phyloP scores from a whole-genome alignment of 1,140 invertebrate genomes.

The Trichomalopsis sarcophagae region DNA sequence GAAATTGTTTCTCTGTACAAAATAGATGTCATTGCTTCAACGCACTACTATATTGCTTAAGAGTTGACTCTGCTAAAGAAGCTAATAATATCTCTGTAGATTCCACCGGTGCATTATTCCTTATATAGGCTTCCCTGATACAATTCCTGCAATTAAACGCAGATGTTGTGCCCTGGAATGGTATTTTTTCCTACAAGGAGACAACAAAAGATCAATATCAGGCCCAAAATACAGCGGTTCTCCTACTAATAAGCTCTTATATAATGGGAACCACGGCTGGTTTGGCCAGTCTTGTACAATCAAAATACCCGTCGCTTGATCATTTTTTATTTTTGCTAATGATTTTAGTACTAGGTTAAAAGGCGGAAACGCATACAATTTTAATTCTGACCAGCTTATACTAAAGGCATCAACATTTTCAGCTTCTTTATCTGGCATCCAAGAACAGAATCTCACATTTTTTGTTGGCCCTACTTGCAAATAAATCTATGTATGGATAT shows the following conservation, averaged over 20 bases:
- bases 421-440: slow-evolving; percentile 10
- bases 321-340: slow-evolving; percentile 16
- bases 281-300: background rate
- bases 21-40: slow-evolving; percentile 60
- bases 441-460: slow-evolving; percentile 32
- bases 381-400: slow-evolving; percentile 4
- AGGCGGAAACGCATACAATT: slow-evolving; percentile 34
- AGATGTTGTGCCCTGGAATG: slow-evolving; percentile 54
- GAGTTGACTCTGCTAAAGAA: slow-evolving; percentile 56
- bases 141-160: slow-evolving; percentile 55
- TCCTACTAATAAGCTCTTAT: background rate
- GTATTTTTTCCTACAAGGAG: slow-evolving; percentile 48
- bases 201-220: slow-evolving; percentile 46
- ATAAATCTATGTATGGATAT: slow-evolving; percentile 17
- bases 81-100: slow-evolving; percentile 55
- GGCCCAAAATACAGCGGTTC: slow-evolving; percentile 11
- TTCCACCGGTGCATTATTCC: slow-evolving; percentile 44
- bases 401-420: slow-evolving; percentile 1
- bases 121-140: slow-evolving; percentile 56
- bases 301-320: slow-evolving; percentile 7
- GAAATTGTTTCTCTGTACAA: slow-evolving; percentile 51
- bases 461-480: background rate
- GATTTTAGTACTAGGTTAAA: background rate
- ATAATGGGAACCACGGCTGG: slow-evolving; percentile 41
- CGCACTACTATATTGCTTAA: slow-evolving; percentile 57